These are phyloP conservation scores for Alitta virens DNA, from an alignment of 2,888 invertebrate genomes.

Conservation along the genomic window DNA sequence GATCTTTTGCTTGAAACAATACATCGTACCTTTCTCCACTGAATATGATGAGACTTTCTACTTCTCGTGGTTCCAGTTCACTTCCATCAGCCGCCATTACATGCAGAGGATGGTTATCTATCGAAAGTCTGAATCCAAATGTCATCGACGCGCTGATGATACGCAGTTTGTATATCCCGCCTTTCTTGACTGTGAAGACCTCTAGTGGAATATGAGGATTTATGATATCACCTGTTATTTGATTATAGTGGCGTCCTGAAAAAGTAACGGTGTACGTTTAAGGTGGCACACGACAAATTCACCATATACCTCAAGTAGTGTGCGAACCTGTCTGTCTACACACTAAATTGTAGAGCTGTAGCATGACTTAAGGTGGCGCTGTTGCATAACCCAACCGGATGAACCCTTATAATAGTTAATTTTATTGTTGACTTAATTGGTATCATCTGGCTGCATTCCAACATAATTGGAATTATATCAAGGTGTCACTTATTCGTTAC, in stretches of 20 bases:
- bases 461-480: no score
- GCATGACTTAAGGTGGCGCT: no score
- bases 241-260: neutral
- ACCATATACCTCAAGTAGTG: no score
- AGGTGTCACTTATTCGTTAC: no score
- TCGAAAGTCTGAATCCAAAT: conserved; percentile 37
- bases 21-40: conserved; percentile 42
- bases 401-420: no score
- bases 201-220: conserved; percentile 35
- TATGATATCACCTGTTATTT: neutral
- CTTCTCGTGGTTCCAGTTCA: conserved; percentile 32
- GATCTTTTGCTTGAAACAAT: conserved; percentile 26
- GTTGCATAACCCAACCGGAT: no score
- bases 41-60: conserved; percentile 36
- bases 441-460: no score
- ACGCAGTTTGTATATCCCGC: conserved; percentile 41
- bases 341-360: no score
- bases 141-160: conserved; percentile 37
- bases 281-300: no score
- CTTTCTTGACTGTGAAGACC: conserved; percentile 35
- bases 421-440: no score
- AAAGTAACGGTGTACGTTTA: no score
- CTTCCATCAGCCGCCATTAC: conserved; percentile 44
- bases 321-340: no score
- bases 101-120: conserved; percentile 41